Base-by-base conservation (phyloP, 2,888 invertebrate species). In the Argynnis bischoffii region DNA sequence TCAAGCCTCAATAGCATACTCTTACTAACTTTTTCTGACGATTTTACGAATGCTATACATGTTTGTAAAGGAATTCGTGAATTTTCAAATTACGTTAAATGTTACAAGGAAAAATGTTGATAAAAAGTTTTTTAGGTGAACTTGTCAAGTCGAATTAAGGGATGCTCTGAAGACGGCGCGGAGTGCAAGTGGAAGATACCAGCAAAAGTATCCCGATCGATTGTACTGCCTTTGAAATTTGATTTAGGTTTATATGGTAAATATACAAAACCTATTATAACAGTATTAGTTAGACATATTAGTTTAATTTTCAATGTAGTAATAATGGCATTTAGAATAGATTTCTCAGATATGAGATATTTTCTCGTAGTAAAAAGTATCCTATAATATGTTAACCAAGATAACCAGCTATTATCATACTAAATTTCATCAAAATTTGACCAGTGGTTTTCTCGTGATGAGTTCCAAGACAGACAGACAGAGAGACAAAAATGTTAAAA, bases 211-310 rank as follows among this genome's bases (percentile, higher is more conserved):
- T 85, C 87, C 0, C 69, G 78, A 2, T 77, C 86, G 2, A 73
- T 89, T 0, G 72, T 76, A 3, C 66, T 91, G n/a, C 78, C 83
- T 2, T 69, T 89, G 2, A 75, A 76, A 18, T 81, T 84, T 31
- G 79, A 89, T 67, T 75, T 89, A n/a, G 73, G 71, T 16, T 66
- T 74, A 56, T 73, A 85, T 72, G 90, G 90, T 90, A 67, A 77
- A 76, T 69, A 50, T 66, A 31, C 35, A 41, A 41, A 3, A 11
- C 35, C 8, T 8, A 8, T 41, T 8, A 3, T 41, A 26, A 26
- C 0, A 4, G 4, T 26, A 26, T 26, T 26, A 26, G 26, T 41
- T 1, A 11, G 3, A 3, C 1, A 15, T 55, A 46, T 57, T 56
- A 18, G 15, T 55, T 21, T 67, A 3, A 67, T 79, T 78, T 31